Evolutionary conservation across 2,797 vertebrate genomes (phyloP).

Genomic region (Tapera naevia): DNA sequence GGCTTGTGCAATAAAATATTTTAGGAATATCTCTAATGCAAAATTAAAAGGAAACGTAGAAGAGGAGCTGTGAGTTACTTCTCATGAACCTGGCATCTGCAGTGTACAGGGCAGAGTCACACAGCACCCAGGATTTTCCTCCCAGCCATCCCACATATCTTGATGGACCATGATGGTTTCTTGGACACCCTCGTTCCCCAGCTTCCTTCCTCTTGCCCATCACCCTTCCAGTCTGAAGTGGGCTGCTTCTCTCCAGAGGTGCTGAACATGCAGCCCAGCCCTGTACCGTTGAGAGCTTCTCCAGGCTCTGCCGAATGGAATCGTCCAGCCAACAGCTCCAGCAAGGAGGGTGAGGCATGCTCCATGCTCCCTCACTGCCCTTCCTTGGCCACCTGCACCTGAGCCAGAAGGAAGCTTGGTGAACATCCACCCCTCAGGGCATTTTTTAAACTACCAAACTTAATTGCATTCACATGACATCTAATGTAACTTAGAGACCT

Average conservation of each 20-base stretch:
- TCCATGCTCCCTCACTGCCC: not conserved
- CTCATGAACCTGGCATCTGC: not conserved
- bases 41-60: not conserved
- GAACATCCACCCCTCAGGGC: not conserved
- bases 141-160: accelerated
- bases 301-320: not conserved
- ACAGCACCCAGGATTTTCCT: not conserved
- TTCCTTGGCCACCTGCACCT: not conserved
- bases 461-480: not conserved
- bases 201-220: not conserved
- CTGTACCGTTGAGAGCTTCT: not conserved
- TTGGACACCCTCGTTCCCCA: not conserved
- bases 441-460: not conserved
- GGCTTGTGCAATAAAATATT: not conserved
- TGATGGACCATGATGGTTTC: not conserved
- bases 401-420: not conserved
- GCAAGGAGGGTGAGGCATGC: not conserved
- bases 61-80: not conserved
- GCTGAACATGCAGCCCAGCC: not conserved
- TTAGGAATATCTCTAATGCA: not conserved
- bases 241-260: not conserved
- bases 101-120: not conserved
- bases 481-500: not conserved
- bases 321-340: not conserved
- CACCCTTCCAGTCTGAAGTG: not conserved